Base-by-base conservation (phyloP, 2,797 vertebrate species). In the Macroramphosus scolopax region DNA sequence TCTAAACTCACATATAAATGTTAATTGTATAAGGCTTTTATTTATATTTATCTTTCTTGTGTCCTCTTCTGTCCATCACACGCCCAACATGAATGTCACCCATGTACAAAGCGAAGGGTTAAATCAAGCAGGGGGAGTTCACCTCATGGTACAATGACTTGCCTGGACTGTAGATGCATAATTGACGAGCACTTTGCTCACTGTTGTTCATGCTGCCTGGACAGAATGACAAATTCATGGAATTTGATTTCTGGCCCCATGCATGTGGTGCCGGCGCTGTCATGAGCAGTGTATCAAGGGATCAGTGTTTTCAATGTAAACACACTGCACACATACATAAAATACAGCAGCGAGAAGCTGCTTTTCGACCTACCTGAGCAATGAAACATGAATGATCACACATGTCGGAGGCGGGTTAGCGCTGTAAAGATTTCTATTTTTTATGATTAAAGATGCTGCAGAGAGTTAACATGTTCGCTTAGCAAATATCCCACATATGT, bases 181-280 rank as follows among this genome's bases (percentile, higher is more conserved):
- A 86, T 83, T 83, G 65, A 87, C 60, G 22, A 81, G 78, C 78
- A 77, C 79, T 81, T 77, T 75, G 67, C 35, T 5, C 60, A n/a
- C 59, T 42, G 70, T 72, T 75, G 67, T 79, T 77, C 71, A 14
- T 59, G 69, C 62, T 45, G 36, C 66, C 46, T 4, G 24, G 42
- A 59, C 56, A 32, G 54, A 77, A 82, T 81, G 56, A 80, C 33
- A 77, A 77, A 86, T 80, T 83, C 72, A 86, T 81, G 4, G 60
- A 55, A 64, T 52, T 40, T 70, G 57, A 78, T 83, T 68, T 60
- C 34, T 52, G n/a, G 52, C 34, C 5, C 40, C 57, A 75, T 60
- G 78, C 75, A 77, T 64, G 47, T 17, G 24, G 42, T 28, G n/a
- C n/a, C n/a, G n/a, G n/a, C n/a, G n/a, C n/a, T n/a, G n/a, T n/a